phyloP scores from a whole-genome alignment of 1,140 invertebrate genomes.

The Bilobella aurantiaca region DNA sequence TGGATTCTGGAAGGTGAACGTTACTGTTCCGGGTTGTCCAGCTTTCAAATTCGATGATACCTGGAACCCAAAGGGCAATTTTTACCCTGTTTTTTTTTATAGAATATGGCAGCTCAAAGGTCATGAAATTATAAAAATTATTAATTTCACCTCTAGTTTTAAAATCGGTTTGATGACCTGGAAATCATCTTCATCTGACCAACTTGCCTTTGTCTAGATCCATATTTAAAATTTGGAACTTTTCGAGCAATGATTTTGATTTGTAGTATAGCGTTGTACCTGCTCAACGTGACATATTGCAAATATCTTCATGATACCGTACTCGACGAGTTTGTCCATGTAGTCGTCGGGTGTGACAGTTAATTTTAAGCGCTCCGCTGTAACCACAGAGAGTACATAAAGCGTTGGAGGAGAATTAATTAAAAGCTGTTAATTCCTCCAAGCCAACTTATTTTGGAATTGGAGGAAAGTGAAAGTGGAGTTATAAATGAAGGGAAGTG shows the following conservation, averaged over 20 bases:
- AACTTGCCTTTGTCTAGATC: conserved; percentile 53
- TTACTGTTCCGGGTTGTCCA: conserved; percentile 46
- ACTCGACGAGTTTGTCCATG: conserved; percentile 59
- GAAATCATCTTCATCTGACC: conserved; percentile 64
- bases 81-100: no score
- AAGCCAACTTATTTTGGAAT: no score
- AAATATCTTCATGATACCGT: conserved; percentile 61
- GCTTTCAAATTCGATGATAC: conserved; percentile 48
- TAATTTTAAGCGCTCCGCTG: conserved; percentile 53
- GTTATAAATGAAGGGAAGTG: not conserved
- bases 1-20: conserved; percentile 58
- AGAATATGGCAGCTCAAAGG: no score
- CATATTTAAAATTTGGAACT: not conserved
- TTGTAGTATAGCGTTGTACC: conserved; percentile 5
- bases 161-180: conserved; percentile 54
- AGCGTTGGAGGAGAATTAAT: no score
- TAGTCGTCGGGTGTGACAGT: conserved; percentile 53
- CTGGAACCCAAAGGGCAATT: conserved; percentile 40
- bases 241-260: not conserved
- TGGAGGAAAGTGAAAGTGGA: not conserved
- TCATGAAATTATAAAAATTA: no score
- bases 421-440: no score
- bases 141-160: conserved; percentile 19
- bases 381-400: conserved; percentile 8
- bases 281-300: conserved; percentile 58